phyloP scores from a whole-genome alignment of 2,888 invertebrate genomes.

The Hypomecis punctinalis region DNA sequence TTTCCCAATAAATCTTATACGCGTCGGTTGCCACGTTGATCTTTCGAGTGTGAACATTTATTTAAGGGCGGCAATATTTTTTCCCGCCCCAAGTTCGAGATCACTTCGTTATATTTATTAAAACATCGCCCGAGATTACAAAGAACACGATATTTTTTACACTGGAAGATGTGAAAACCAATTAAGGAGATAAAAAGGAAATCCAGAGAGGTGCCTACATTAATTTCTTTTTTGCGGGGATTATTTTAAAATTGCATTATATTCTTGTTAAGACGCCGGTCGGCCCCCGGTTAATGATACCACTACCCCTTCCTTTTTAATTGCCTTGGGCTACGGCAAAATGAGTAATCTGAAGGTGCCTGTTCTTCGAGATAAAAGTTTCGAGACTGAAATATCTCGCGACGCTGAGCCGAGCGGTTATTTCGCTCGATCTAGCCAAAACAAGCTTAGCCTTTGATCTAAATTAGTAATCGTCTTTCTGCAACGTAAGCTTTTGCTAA shows the following conservation, averaged over 20 bases:
- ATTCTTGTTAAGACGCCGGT: constrained; percentile 82
- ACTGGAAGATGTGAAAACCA: constrained; percentile 85
- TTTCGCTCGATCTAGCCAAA: constrained; percentile 39
- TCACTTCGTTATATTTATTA: constrained; percentile 85
- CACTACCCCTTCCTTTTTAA: constrained; percentile 84
- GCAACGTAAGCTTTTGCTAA: constrained; percentile 1
- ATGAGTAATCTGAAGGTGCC: constrained; percentile 82
- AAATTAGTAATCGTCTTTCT: constrained; percentile 29
- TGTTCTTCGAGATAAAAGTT: constrained; percentile 74
- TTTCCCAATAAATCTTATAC: constrained; percentile 79
- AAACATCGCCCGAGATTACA: constrained; percentile 85
- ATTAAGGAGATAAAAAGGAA: constrained; percentile 85
- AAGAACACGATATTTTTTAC: constrained; percentile 85
- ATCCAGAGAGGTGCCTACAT: constrained; percentile 84
- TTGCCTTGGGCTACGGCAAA: constrained; percentile 83
- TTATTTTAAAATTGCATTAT: constrained; percentile 86
- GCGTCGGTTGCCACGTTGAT: constrained; percentile 74
- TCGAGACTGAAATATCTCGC: constrained; percentile 59
- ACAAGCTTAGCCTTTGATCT: constrained; percentile 39
- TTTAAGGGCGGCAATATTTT: constrained; percentile 82
- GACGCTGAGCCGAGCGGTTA: constrained; percentile 40
- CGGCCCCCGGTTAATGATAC: constrained; percentile 79
- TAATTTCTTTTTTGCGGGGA: constrained; percentile 85
- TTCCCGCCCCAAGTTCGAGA: constrained; percentile 66
- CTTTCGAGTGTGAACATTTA: constrained; percentile 84